These are phyloP conservation scores for Pardosa pseudoannulata DNA, from an alignment of 2,888 invertebrate genomes.

Conservation along the genomic window DNA sequence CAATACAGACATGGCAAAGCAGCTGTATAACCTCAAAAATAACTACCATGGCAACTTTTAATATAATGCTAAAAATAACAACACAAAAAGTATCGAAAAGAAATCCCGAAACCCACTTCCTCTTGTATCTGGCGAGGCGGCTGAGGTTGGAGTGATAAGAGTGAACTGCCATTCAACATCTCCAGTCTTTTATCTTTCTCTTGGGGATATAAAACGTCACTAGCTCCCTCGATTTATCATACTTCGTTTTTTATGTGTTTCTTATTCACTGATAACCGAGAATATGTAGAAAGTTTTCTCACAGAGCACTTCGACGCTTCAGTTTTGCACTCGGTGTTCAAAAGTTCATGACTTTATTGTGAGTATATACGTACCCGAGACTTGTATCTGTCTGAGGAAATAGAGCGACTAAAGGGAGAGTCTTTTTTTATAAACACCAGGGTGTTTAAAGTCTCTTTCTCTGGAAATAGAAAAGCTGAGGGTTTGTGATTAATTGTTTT, in stretches of 20 bases:
- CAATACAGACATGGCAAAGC: background rate
- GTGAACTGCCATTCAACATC: conserved; percentile 1
- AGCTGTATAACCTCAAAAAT: background rate
- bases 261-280: background rate
- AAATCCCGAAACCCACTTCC: background rate
- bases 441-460: too few relatives aligned
- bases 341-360: too few relatives aligned
- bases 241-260: background rate
- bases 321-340: too few relatives aligned
- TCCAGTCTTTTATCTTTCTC: conserved; percentile 1
- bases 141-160: background rate
- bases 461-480: too few relatives aligned
- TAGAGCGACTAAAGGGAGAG: too few relatives aligned
- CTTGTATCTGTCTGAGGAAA: too few relatives aligned
- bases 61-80: background rate
- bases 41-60: background rate
- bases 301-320: too few relatives aligned
- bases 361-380: too few relatives aligned
- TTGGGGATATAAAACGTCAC: conserved; percentile 15
- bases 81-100: too few relatives aligned
- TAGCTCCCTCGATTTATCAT: conserved; percentile 3
- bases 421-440: too few relatives aligned
- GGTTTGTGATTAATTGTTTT: too few relatives aligned
- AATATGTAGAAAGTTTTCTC: background rate
- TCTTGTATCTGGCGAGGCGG: background rate